phyloP scores from a whole-genome alignment of 2,888 invertebrate species.

The Nomada fabriciana region DNA sequence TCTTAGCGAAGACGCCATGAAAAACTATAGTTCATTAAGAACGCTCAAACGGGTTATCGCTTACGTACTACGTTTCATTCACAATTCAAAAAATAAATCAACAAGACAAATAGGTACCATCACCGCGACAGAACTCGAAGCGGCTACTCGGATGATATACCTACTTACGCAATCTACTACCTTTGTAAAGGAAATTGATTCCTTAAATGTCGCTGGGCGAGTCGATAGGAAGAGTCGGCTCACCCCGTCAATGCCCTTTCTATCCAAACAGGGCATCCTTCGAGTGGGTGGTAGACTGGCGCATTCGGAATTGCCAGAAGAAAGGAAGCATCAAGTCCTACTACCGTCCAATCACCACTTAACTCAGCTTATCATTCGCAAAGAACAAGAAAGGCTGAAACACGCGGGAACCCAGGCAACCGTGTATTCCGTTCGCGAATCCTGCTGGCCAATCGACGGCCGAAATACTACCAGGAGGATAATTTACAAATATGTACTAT shows the following conservation, averaged over 20 bases:
- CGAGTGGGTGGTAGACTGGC: not conserved
- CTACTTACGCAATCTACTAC: not conserved
- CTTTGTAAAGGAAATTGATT: not conserved
- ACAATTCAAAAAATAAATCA: not conserved
- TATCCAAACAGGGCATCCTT: not conserved
- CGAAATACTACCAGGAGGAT: not conserved
- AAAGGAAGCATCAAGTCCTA: not conserved
- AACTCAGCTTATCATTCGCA: not conserved
- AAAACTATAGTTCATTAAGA: not conserved
- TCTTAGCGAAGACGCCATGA: not conserved
- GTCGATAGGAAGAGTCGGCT: not conserved
- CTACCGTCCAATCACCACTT: not conserved
- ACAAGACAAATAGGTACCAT: not conserved
- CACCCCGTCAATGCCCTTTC: not conserved
- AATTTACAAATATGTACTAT: not conserved
- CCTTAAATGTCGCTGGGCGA: not conserved
- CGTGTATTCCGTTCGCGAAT: not conserved
- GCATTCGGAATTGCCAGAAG: not conserved
- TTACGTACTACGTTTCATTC: not conserved
- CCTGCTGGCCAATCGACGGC: not conserved
- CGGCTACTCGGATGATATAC: not conserved
- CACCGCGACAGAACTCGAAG: not conserved
- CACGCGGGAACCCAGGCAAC: conserved; percentile 3
- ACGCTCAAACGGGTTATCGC: not conserved
- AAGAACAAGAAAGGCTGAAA: not conserved